phyloP scores from a whole-genome alignment of 2,888 invertebrate species.

The Margaritifera margaritifera region DNA sequence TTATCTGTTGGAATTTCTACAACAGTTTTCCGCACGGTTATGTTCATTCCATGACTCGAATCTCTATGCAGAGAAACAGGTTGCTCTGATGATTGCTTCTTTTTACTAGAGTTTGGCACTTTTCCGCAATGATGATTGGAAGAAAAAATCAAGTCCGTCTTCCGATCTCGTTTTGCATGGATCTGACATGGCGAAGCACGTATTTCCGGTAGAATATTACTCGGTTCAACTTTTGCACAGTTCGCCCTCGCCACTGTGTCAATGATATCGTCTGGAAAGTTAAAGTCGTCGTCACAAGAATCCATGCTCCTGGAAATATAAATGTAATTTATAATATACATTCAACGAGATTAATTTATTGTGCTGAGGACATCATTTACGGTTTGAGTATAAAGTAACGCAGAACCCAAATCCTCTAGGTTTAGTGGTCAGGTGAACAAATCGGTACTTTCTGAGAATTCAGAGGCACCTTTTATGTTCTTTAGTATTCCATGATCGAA shows the following conservation, averaged over 20 bases:
- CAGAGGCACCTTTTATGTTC: too few relatives aligned
- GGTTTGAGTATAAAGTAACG: too few relatives aligned
- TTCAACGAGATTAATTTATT: too few relatives aligned
- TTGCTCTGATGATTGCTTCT: neutral
- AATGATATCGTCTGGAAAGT: conserved; percentile 41
- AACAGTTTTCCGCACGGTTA: conserved; percentile 3
- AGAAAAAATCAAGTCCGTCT: conserved; percentile 21
- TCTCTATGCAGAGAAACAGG: too few relatives aligned
- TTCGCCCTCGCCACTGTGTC: conserved; percentile 53
- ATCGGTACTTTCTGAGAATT: too few relatives aligned
- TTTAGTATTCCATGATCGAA: too few relatives aligned
- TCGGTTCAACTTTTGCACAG: conserved; percentile 31
- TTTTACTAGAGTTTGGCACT: conserved; percentile 10
- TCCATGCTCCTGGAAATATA: conserved; percentile 44
- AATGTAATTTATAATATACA: neutral
- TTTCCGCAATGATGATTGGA: conserved; percentile 26
- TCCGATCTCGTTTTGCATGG: conserved; percentile 39
- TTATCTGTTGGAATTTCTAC: conserved; percentile 9
- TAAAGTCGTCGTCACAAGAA: conserved; percentile 25
- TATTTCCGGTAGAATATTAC: conserved; percentile 45
- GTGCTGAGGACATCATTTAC: too few relatives aligned
- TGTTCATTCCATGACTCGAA: neutral
- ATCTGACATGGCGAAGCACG: conserved; percentile 50
- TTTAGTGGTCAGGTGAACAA: too few relatives aligned
- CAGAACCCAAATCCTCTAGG: too few relatives aligned